These are phyloP conservation scores for Alca torda DNA, from an alignment of 2,797 vertebrate species.

Conservation along the genomic window DNA sequence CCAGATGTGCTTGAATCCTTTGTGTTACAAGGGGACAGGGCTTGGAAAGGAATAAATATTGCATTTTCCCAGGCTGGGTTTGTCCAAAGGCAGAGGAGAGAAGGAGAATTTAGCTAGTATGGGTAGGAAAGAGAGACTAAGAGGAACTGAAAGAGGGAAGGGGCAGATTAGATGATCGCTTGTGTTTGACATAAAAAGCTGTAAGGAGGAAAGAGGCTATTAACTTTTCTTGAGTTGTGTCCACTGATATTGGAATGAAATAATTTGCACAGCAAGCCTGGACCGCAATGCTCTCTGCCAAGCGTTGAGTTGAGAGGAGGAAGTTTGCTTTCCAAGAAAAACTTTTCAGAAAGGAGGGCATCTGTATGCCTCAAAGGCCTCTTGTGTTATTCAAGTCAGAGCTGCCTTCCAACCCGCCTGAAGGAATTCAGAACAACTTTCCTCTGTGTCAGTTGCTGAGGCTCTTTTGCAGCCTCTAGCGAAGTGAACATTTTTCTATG, in stretches of 20 bases:
- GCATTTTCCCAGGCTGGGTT: constrained; percentile 1
- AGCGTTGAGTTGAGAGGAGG: neutral
- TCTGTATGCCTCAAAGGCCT: constrained; percentile 67
- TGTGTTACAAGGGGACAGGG: neutral
- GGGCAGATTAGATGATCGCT: neutral
- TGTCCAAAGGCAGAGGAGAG: constrained; percentile 11
- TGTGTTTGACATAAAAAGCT: neutral
- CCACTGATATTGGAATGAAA: constrained; percentile 29
- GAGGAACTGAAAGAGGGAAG: neutral
- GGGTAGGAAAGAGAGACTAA: neutral
- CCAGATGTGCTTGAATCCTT: neutral
- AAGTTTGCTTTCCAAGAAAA: constrained; percentile 72
- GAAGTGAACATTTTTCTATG: constrained; percentile 66
- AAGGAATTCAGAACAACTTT: constrained; percentile 72
- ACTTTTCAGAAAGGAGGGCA: constrained; percentile 71
- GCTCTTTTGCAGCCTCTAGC: constrained; percentile 64
- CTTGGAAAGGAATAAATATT: constrained; percentile 50
- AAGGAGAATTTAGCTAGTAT: neutral
- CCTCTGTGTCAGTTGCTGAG: constrained; percentile 64
- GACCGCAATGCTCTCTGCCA: constrained; percentile 34
- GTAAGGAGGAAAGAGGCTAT: neutral
- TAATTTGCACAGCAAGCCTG: neutral
- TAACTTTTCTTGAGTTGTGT: constrained; percentile 27
- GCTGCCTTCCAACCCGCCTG: constrained; percentile 70
- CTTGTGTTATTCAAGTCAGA: constrained; percentile 65